These are phyloP conservation scores for Watsonalla binaria DNA, from an alignment of 2,888 invertebrate species.

Conservation along the genomic window DNA sequence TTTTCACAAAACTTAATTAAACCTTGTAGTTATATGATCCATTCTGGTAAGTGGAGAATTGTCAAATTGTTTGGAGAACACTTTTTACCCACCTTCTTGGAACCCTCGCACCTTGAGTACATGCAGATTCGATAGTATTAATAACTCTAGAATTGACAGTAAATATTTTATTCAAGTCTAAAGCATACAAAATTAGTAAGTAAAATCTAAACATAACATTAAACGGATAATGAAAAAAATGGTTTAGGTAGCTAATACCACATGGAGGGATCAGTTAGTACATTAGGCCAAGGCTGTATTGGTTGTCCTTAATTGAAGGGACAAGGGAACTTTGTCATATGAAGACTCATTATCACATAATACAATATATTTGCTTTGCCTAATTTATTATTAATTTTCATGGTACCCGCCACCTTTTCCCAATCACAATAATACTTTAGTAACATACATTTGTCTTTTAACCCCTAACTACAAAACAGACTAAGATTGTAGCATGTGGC, in stretches of 20 bases:
- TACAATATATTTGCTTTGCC: neutral
- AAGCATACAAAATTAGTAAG: slow-evolving; percentile 2
- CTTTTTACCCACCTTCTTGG: no score
- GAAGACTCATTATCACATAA: no score
- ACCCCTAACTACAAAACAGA: no score
- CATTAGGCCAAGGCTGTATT: no score
- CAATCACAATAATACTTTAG: neutral
- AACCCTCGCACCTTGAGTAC: no score
- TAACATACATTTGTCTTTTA: no score
- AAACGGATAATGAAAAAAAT: slow-evolving; percentile 3
- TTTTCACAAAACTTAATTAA: no score
- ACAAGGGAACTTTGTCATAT: no score
- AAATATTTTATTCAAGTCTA: slow-evolving; percentile 9
- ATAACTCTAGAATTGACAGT: neutral
- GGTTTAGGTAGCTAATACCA: neutral
- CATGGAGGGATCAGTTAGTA: neutral
- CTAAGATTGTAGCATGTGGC: no score
- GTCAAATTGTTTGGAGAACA: no score
- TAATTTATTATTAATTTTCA: neutral
- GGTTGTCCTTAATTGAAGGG: no score
- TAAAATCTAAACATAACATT: neutral
- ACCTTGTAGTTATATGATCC: no score
- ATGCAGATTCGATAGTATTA: neutral
- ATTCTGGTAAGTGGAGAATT: neutral
- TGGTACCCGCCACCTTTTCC: slow-evolving; percentile 1